These are phyloP conservation scores for Meloidogyne exigua DNA, from an alignment of 1,140 invertebrate species.

Conservation along the genomic window DNA sequence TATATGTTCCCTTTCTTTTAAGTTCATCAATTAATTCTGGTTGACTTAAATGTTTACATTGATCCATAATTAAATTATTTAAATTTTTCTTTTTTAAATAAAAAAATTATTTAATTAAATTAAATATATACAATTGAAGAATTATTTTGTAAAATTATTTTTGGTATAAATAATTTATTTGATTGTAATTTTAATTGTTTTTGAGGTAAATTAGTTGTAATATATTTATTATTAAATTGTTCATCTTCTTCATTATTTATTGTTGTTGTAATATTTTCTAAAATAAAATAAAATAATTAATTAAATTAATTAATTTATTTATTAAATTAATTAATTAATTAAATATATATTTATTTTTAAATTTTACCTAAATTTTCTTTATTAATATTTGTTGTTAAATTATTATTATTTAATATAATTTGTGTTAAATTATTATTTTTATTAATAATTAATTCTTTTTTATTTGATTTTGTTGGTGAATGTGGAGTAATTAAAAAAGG, in stretches of 20 bases:
- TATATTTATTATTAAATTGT: no score
- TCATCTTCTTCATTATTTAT: not conserved
- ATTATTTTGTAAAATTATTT: not conserved
- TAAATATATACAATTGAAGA: not conserved
- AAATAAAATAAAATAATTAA: no score
- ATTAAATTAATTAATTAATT: no score
- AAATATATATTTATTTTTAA: no score
- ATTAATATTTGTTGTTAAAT: no score
- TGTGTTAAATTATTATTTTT: no score
- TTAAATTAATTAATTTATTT: no score
- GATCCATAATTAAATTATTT: constrained; percentile 53
- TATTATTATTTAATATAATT: no score
- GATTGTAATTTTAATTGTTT: not conserved
- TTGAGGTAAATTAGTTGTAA: not conserved
- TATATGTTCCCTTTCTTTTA: constrained; percentile 62
- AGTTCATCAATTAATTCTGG: constrained; percentile 57
- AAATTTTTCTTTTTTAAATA: constrained; percentile 35
- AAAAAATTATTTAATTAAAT: not conserved
- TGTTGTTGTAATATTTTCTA: no score
- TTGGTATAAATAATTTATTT: constrained; percentile 5
- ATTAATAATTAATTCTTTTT: no score
- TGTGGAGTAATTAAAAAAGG: not conserved
- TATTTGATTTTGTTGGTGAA: not conserved
- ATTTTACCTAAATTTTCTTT: no score
- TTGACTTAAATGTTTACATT: constrained; percentile 58